Evolutionary conservation across 2,797 vertebrate species (phyloP), one percentile per base, ranked within the genome.

Genomic region (Antrozous pallidus): DNA sequence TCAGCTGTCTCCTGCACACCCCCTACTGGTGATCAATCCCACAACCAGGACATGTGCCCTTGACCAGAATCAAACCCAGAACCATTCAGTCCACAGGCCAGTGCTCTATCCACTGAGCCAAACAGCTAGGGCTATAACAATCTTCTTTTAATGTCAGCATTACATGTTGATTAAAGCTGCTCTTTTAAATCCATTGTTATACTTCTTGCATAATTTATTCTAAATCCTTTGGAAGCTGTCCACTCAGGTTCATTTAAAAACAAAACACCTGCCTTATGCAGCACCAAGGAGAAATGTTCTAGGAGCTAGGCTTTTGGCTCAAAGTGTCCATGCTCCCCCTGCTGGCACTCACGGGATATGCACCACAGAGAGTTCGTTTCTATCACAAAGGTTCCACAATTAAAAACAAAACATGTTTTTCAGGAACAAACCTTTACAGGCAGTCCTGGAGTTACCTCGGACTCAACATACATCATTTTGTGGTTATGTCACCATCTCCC

Each of bases 181-280:
- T 42, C 84, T 93, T 95, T 85, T 33, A 87, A 92, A 79, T 58
- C 36, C 45, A 85, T 71, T 51, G 28, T 40, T 70, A 18, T n/a
- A 63, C 38, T 89, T 83, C 26, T 45, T 75, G 38, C 42, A 24
- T 81, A 84, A 93, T 45, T 36, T 69, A 84, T 82, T 77, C 40
- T 51, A 71, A 85, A 73, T 33, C 80, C 24, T 88, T 95, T 73
- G 79, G 51, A 89, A 94, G 93, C 28, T 58, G 17, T 42, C 70
- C 36, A 87, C n/a, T 67, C 38, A 51, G 28, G 4, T 58, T 47
- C 58, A 63, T 71, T 83, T 11, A 73, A 73, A 65, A 71, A 47
- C 24, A 28, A 58, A 38, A 42, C 42, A 51, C 51, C 28, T 70
- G 31, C 42, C 42, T 65, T 26, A 31, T 17, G 28, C 8, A 67